Evolutionary conservation across 2,113 vertebrate genomes (phyloP).

Genomic region (Xiphophorus hellerii): DNA sequence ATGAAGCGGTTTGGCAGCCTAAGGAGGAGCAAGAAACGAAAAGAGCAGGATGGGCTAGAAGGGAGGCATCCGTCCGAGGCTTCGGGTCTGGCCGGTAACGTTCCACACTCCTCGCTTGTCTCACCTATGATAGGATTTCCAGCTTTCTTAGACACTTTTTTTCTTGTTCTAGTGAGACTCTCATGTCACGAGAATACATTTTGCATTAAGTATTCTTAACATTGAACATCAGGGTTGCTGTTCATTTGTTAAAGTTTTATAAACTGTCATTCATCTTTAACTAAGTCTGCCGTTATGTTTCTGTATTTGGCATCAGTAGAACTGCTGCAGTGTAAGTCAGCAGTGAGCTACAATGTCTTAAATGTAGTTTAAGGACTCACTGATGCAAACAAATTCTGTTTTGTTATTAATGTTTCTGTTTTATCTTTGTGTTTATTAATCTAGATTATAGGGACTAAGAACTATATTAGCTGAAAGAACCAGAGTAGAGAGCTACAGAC

Average conservation of each 20-base stretch:
- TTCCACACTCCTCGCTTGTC: conserved; percentile 9
- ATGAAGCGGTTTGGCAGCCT: conserved; percentile 98
- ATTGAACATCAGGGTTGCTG: no score
- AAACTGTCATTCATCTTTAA: neutral
- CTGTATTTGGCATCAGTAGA: neutral
- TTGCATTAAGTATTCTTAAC: no score
- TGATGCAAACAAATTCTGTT: neutral
- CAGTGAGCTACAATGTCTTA: neutral
- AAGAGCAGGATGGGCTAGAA: conserved; percentile 77
- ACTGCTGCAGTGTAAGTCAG: neutral
- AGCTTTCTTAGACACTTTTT: neutral
- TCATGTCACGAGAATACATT: no score
- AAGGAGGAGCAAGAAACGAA: conserved; percentile 88
- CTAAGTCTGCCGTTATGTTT: neutral
- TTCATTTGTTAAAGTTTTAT: neutral
- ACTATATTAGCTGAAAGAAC: no score
- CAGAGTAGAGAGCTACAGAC: neutral
- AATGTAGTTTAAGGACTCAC: neutral
- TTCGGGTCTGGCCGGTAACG: conserved; percentile 74
- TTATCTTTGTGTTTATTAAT: neutral
- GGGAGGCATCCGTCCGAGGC: conserved; percentile 87
- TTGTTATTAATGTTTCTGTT: neutral
- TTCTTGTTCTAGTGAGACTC: neutral
- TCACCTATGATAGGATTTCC: neutral
- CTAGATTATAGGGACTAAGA: neutral